Conservation (phyloP, 2,797 vertebrate genomes). For the Pitangus sulphuratus region DNA sequence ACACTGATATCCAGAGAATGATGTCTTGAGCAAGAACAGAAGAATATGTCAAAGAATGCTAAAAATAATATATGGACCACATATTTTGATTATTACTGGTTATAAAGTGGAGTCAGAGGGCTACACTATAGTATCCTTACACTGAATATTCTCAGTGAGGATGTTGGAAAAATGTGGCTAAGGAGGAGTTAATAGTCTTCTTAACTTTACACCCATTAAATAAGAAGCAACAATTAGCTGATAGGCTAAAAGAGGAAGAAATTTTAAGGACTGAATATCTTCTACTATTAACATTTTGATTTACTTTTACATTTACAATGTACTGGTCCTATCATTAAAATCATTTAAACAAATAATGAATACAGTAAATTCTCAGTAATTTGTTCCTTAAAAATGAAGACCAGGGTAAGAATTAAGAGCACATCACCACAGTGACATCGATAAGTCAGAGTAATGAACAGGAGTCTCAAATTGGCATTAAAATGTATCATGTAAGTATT, state of each 20-base stretch:
- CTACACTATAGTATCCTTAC: not conserved
- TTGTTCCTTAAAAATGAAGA: not conserved
- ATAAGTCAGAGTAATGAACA: not conserved
- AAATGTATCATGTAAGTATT: not conserved
- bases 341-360: fast-evolving
- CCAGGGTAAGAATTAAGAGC: not conserved
- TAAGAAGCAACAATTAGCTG: not conserved
- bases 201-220: not conserved
- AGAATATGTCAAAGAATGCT: not conserved
- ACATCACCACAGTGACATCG: not conserved
- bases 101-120: not conserved
- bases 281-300: not conserved
- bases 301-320: not conserved
- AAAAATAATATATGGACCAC: not conserved
- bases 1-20: not conserved
- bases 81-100: not conserved
- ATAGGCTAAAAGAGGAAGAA: not conserved
- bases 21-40: not conserved
- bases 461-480: not conserved
- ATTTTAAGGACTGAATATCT: not conserved
- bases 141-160: not conserved
- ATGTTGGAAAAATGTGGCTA: not conserved
- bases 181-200: not conserved
- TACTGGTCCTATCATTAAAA: not conserved
- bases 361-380: not conserved